Conservation (phyloP, 2,888 invertebrate species). For the Drosophila buzzatii region DNA sequence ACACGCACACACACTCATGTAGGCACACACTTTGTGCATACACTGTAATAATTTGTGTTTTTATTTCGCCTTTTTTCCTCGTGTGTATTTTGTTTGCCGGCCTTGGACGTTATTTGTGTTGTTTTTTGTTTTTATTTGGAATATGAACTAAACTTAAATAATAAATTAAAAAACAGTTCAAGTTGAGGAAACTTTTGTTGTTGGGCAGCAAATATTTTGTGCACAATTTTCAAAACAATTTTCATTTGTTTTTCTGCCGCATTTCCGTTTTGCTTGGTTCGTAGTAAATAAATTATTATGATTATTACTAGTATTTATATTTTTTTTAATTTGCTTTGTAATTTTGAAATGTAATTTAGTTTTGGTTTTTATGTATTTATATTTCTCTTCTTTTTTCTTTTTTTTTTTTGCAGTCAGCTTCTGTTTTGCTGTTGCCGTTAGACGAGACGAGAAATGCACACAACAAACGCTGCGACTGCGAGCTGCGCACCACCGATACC, state of each 20-base stretch:
- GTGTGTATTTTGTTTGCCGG: constrained; percentile 48
- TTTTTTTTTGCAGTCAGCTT: constrained; percentile 32
- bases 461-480: constrained; percentile 81
- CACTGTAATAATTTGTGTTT: constrained; percentile 34
- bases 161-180: constrained; percentile 64
- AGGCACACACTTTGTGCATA: constrained; percentile 17
- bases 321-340: constrained; percentile 23
- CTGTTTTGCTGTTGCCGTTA: constrained; percentile 61
- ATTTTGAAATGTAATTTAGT: constrained; percentile 31
- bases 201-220: constrained; percentile 35
- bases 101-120: constrained; percentile 43
- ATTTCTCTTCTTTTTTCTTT: constrained; percentile 1
- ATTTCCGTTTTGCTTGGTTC: constrained; percentile 38
- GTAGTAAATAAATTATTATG: constrained; percentile 4
- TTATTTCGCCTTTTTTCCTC: constrained; percentile 10
- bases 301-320: constrained; percentile 8
- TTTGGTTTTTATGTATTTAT: constrained; percentile 23
- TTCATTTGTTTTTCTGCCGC: constrained; percentile 47
- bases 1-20: constrained; percentile 23
- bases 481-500: constrained; percentile 86
- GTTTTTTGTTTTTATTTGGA: constrained; percentile 19
- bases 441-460: constrained; percentile 84
- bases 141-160: constrained; percentile 69
- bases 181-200: constrained; percentile 39
- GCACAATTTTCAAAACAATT: constrained; percentile 36